Evolutionary conservation across 2,113 vertebrate species (phyloP), one percentile per base, ranked within the genome.

Genomic region (Trichomycterus rosablanca): DNA sequence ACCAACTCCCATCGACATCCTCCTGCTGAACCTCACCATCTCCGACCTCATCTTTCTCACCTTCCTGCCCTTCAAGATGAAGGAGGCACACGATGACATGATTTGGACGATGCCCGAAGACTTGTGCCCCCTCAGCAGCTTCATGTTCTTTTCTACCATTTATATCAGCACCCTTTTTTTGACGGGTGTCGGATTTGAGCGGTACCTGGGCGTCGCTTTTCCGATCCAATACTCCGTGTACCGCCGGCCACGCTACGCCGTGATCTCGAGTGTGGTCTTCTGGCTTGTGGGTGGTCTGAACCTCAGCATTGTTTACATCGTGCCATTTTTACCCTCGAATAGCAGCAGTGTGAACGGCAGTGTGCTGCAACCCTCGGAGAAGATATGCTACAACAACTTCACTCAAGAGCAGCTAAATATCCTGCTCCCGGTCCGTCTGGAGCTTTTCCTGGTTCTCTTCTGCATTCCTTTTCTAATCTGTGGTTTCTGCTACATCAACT

Each of bases 141-240:
- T 91, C 3, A 54, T 86, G 19, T 94, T 92, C 79, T 95, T 87
- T 73, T 88, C 87, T 77, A 90, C 87, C 79, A 91, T 95, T 79
- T 95, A 95, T 76, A 87, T 89, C 78, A 94, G 91, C 83, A 91
- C 89, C 0, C 76, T 91, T 43, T 84, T 94, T 30, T 80, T 95
- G 59, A 91, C 89, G 0, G 91, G 86, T 0, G 86, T 96, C 8
- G 89, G 91, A 9, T 75, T 93, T 0, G 91, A 94, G 70, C 86
- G 93, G 8, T 94, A 92, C 56, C 76, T 93, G 30, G 88, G 91
- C 0, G 90, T 92, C 1, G 90, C 88, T 7, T 92, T 80, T 66
- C 91, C 93, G 0, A 78, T 93, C 72, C 71, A 71, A 15, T 90
- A 90, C 67, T 83, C 89, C 4, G 42, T 86, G 18, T 77, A 74